These are phyloP conservation scores for Actinemys pallida DNA, from an alignment of 2,113 vertebrate species.

Conservation along the genomic window DNA sequence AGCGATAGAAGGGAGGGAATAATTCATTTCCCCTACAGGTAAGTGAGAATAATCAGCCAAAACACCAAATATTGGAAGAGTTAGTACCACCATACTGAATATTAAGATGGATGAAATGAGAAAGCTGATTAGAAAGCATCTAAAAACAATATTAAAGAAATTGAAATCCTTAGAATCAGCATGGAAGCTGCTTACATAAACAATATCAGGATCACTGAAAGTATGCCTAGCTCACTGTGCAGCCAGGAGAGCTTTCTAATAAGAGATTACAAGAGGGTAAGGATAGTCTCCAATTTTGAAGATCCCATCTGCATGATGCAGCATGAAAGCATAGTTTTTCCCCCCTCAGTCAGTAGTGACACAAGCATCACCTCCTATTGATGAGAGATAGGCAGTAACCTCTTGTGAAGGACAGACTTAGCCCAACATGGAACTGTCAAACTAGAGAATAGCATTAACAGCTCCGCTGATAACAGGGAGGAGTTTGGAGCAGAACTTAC, in stretches of 20 bases:
- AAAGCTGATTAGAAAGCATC: not conserved
- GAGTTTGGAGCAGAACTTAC: not conserved
- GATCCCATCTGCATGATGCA: not conserved
- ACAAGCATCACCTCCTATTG: not conserved
- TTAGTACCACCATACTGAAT: fast-evolving
- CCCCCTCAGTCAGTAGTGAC: not conserved
- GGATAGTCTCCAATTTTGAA: not conserved
- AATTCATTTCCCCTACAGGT: not conserved
- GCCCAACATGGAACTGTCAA: not conserved
- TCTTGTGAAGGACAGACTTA: not conserved
- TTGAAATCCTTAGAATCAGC: not conserved
- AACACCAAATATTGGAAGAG: not conserved
- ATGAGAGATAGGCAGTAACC: not conserved
- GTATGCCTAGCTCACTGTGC: not conserved
- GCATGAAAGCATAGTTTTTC: not conserved
- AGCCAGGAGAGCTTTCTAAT: not conserved
- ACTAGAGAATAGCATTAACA: not conserved
- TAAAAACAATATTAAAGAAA: not conserved
- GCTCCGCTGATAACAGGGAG: not conserved
- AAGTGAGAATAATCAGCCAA: not conserved
- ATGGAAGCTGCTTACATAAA: not conserved
- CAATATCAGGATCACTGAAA: not conserved
- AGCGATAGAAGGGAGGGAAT: not conserved
- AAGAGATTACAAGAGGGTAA: not conserved
- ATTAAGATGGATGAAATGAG: not conserved